Evolutionary conservation across 64 coral and sea anemone genomes (phyloP).

Genomic region (Dendronephthya gigantea): DNA sequence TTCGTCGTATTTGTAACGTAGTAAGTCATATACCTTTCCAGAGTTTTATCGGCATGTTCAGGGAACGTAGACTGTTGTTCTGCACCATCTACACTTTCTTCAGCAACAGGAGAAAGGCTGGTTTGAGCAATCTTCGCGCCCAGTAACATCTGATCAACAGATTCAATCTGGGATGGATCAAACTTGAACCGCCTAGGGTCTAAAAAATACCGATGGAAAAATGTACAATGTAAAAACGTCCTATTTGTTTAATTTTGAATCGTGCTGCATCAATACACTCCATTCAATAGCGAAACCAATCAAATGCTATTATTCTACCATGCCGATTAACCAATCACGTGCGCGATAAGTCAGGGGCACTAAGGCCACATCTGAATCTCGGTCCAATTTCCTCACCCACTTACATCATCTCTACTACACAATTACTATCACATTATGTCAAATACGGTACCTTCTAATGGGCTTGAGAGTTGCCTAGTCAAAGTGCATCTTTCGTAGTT

Average conservation of each 20-base stretch:
- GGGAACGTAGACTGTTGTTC: not conserved
- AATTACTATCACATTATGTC: too few species aligned
- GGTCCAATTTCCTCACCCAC: too few species aligned
- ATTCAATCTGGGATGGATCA: constrained; percentile 1
- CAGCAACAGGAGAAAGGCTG: not conserved
- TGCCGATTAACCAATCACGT: too few species aligned
- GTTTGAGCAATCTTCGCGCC: not conserved
- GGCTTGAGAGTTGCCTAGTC: not conserved
- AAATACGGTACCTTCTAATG: not conserved
- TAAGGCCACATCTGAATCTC: too few species aligned
- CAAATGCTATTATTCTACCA: too few species aligned
- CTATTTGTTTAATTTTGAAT: too few species aligned
- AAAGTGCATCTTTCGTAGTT: not conserved
- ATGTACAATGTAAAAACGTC: too few species aligned
- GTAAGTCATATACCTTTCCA: not conserved
- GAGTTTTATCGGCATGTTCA: not conserved
- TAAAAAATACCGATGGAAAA: not conserved
- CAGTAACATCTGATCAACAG: constrained; percentile 6
- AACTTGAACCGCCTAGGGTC: not conserved
- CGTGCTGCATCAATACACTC: too few species aligned
- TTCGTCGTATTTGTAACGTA: not conserved
- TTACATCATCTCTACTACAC: too few species aligned
- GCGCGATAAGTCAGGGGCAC: too few species aligned
- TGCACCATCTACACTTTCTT: not conserved
- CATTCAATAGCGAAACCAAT: too few species aligned